phyloP scores from a whole-genome alignment of 2,888 invertebrate species.

The Hyppa rectilinea region DNA sequence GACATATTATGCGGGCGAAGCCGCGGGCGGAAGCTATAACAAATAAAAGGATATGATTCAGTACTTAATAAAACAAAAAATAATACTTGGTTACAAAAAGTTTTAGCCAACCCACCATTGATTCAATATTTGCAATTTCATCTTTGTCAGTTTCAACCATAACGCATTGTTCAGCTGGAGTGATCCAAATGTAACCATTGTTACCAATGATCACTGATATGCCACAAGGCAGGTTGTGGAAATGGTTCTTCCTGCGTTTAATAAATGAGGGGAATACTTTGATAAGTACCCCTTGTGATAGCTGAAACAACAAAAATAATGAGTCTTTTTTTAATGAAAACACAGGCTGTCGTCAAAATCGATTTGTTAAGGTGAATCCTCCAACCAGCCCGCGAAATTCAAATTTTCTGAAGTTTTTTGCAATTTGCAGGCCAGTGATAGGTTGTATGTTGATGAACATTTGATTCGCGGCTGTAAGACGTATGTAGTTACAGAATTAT shows the following conservation, averaged over 20 bases:
- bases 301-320: too few species aligned
- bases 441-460: too few species aligned
- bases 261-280: conserved; percentile 98
- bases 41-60: background rate
- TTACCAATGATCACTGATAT: conserved; percentile 98
- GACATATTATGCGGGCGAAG: too few species aligned
- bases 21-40: too few species aligned
- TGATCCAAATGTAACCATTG: conserved; percentile 99
- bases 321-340: too few species aligned
- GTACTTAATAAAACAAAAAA: background rate
- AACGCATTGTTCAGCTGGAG: conserved; percentile 89
- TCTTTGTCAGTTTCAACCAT: conserved; percentile 89
- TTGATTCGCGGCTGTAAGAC: too few species aligned
- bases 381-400: too few species aligned
- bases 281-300: conserved; percentile 96
- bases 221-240: conserved; percentile 97
- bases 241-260: conserved; percentile 98
- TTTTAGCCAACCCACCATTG: conserved; percentile 72
- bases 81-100: background rate
- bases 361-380: too few species aligned
- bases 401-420: too few species aligned
- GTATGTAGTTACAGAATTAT: too few species aligned
- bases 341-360: too few species aligned
- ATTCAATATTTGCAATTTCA: conserved; percentile 74
- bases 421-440: too few species aligned